Percentiles rank a stretch among this genome's conserved stretches.
phyloP scores from a whole-genome alignment of 2,113 vertebrate species.

The Thinocorus orbignyianus region DNA sequence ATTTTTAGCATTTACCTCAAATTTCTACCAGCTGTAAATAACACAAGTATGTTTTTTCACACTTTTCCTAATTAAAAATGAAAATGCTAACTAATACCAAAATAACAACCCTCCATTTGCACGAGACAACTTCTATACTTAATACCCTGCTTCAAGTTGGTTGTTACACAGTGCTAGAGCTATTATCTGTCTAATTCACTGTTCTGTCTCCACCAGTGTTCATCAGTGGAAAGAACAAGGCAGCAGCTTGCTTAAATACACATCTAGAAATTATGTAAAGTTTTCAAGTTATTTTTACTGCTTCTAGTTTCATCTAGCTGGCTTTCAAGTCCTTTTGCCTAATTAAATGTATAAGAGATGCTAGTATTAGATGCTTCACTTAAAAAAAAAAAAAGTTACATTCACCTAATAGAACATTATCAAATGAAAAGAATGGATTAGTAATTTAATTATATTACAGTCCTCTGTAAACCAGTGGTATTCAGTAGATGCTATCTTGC shows the following conservation, averaged over 20 bases:
- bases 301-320: background rate
- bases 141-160: background rate
- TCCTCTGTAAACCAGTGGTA: background rate
- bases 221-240: background rate
- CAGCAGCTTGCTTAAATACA: background rate
- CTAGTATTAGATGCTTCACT: background rate
- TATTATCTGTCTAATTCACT: background rate
- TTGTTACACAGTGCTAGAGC: background rate
- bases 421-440: background rate
- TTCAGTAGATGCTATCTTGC: background rate
- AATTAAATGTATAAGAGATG: background rate
- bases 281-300: background rate
- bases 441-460: background rate
- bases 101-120: background rate
- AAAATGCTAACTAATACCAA: background rate
- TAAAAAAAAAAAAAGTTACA: background rate
- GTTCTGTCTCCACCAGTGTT: background rate
- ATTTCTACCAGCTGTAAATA: background rate
- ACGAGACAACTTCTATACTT: background rate
- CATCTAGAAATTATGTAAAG: background rate
- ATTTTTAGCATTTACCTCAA: background rate
- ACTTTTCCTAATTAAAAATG: background rate
- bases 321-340: background rate
- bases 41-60: background rate
- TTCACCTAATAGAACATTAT: background rate